Conservation (phyloP, 2,888 invertebrate genomes). For the Pachliopta kotzebuea region DNA sequence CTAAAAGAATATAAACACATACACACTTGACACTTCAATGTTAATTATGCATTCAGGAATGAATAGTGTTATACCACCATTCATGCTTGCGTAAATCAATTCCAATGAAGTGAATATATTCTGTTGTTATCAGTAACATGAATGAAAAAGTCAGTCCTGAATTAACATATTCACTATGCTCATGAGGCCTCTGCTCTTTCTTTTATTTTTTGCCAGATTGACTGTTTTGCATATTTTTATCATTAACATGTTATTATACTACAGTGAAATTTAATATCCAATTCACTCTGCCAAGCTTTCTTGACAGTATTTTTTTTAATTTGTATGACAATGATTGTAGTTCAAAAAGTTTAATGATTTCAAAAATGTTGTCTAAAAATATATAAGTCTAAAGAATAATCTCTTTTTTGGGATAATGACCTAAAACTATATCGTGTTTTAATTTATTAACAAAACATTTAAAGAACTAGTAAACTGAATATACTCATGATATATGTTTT, state of each 20-base stretch:
- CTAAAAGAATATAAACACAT: conserved; percentile 33
- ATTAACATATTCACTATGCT: conserved; percentile 19
- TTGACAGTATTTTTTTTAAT: too few relatives aligned
- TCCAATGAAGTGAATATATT: conserved; percentile 30
- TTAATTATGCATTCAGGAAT: conserved; percentile 67
- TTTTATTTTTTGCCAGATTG: not conserved
- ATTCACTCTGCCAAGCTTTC: too few relatives aligned
- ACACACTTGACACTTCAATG: conserved; percentile 35
- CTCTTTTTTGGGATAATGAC: too few relatives aligned
- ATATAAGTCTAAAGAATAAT: too few relatives aligned
- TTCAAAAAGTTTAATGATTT: too few relatives aligned
- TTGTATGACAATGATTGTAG: too few relatives aligned
- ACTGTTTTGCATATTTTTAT: not conserved
- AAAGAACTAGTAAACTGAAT: too few relatives aligned
- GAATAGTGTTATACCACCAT: conserved; percentile 50
- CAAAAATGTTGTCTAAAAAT: too few relatives aligned
- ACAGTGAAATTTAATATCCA: not conserved
- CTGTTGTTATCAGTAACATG: conserved; percentile 29
- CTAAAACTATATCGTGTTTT: too few relatives aligned
- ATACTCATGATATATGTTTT: not conserved
- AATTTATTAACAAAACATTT: too few relatives aligned
- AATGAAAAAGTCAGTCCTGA: conserved; percentile 29
- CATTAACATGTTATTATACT: not conserved
- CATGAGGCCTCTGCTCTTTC: not conserved
- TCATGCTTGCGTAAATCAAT: conserved; percentile 46